Conservation (phyloP, 2,113 vertebrate genomes). For the Microtus oregoni region DNA sequence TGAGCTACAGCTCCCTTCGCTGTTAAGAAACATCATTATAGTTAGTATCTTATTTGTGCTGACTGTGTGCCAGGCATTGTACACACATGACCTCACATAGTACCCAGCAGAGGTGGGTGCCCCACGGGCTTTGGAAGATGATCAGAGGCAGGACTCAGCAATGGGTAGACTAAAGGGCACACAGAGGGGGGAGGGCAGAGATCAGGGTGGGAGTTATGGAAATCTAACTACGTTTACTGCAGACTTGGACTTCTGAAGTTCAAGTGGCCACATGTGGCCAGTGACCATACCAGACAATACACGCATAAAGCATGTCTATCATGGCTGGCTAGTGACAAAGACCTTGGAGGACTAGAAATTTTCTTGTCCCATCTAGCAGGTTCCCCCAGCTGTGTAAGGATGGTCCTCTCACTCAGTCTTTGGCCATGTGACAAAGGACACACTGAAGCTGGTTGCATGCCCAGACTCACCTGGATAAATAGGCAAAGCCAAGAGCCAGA, state of each 20-base stretch:
- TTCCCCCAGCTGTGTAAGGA: neutral
- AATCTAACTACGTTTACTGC: neutral
- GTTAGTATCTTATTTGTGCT: neutral
- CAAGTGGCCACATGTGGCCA: neutral
- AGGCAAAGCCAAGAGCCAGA: no score
- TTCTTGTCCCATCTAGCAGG: neutral
- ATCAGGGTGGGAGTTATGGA: neutral
- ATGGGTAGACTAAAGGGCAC: neutral
- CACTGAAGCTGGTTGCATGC: conserved; percentile 6
- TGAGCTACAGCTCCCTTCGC: neutral
- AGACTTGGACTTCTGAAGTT: neutral
- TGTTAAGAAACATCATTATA: neutral
- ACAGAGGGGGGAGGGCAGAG: neutral
- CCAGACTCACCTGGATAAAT: neutral
- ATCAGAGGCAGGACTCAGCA: neutral
- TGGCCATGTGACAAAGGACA: neutral
- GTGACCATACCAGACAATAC: rapidly evolving
- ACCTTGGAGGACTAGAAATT: neutral
- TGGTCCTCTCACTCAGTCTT: neutral
- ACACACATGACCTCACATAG: neutral
- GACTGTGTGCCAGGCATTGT: neutral
- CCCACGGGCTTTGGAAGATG: neutral
- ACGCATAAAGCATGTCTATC: neutral
- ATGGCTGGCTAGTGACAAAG: neutral
- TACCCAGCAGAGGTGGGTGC: neutral